A percentile compares a stretch with the other conserved stretches of the same genome.
These are phyloP conservation scores for Eupsilia transversa DNA, from an alignment of 2,888 invertebrate species.

Conservation along the genomic window DNA sequence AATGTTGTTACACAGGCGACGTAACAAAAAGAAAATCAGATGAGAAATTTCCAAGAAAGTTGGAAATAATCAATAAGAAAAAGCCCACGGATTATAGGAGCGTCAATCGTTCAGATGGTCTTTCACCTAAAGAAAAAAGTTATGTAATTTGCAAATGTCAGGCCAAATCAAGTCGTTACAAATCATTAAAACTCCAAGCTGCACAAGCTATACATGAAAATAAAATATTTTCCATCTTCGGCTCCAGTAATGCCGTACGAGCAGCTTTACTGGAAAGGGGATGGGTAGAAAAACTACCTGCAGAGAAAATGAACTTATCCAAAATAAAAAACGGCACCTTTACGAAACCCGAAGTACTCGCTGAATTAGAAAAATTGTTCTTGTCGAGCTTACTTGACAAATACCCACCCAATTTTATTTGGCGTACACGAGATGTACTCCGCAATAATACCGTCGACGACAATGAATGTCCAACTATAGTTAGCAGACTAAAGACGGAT, in stretches of 20 bases:
- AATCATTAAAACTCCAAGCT: conserved; percentile 84
- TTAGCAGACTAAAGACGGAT: conserved; percentile 83
- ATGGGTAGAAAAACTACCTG: conserved; percentile 93
- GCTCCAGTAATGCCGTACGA: conserved; percentile 88
- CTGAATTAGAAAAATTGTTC: conserved; percentile 82
- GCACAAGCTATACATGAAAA: conserved; percentile 85
- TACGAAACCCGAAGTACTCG: conserved; percentile 73
- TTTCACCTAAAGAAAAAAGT: conserved; percentile 83
- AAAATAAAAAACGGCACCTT: conserved; percentile 78
- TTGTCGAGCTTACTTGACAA: conserved; percentile 85
- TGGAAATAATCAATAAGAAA: conserved; percentile 12
- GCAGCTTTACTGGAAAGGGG: conserved; percentile 91
- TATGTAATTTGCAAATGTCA: conserved; percentile 82
- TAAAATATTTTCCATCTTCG: conserved; percentile 90
- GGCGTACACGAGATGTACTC: conserved; percentile 78
- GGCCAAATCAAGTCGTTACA: conserved; percentile 75
- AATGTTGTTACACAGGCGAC: conserved; percentile 51
- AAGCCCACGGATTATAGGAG: conserved; percentile 60
- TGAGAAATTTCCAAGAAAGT: conserved; percentile 69
- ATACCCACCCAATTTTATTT: conserved; percentile 81
- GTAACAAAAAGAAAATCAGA: conserved; percentile 70
- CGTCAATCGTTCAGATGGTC: conserved; percentile 69
- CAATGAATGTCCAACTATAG: conserved; percentile 74
- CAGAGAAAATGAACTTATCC: conserved; percentile 80
- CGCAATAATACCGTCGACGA: conserved; percentile 74